These are phyloP conservation scores for Ictidomys tridecemlineatus DNA, from an alignment of 2,113 vertebrate species.

Conservation along the genomic window DNA sequence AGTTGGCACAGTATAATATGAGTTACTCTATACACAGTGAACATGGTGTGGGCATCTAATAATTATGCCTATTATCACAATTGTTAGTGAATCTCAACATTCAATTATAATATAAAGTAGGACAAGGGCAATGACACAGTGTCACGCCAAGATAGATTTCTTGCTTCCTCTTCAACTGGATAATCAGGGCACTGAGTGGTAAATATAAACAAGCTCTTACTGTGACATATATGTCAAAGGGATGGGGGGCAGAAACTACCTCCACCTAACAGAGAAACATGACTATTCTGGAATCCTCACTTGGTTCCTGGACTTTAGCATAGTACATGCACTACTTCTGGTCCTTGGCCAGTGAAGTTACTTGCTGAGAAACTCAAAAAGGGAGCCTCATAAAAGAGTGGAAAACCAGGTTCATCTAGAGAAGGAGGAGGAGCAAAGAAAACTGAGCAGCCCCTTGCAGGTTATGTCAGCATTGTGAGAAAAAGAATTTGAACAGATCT, in stretches of 20 bases:
- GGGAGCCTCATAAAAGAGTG: neutral
- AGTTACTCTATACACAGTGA: neutral
- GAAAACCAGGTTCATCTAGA: neutral
- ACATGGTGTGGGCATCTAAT: neutral
- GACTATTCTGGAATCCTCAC: neutral
- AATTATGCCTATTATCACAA: neutral
- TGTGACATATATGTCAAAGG: neutral
- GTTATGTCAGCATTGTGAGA: neutral
- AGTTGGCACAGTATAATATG: neutral
- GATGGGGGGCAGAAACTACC: neutral
- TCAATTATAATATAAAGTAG: neutral
- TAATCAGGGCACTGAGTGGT: neutral
- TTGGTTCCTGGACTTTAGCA: neutral
- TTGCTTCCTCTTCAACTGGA: neutral
- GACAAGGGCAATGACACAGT: neutral
- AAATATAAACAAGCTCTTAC: neutral
- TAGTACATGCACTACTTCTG: neutral
- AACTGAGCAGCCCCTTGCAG: neutral
- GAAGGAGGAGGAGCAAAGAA: neutral
- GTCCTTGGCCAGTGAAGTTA: fast-evolving
- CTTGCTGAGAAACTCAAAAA: neutral
- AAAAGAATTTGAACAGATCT: neutral
- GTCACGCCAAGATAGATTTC: neutral
- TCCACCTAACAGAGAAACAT: neutral
- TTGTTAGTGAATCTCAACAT: neutral